Evolutionary conservation across 2,888 invertebrate genomes (phyloP), one percentile per base, ranked within the genome.

Genomic region (Netelia inedita): DNA sequence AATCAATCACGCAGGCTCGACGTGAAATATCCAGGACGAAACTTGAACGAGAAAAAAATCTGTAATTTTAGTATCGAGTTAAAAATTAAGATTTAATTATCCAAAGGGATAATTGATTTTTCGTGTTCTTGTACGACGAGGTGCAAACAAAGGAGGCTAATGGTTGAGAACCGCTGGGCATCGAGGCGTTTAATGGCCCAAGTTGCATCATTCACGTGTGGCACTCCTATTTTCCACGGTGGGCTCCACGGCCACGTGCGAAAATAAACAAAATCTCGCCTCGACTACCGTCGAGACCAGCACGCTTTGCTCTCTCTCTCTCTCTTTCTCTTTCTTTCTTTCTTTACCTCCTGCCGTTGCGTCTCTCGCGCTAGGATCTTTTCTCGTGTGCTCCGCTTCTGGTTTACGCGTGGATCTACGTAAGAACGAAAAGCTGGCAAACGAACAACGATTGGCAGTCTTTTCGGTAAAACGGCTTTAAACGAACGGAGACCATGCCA

Each of bases 171-270:
- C 66, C 79, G 72, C 79, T 73, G 63, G 63, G 6, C 9, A 53
- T 19, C 50, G 68, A 28, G 68, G 46, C 50, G 19, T 68, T 66
- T 66, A 76, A 76, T 66, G 66, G 57, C 76, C 57, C 66, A 66
- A 76, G 66, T 81, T 81, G 81, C 81, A 81, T 81, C 75, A 81
- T 71, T 63, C 69, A 68, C 80, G 73, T 68, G 74, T 69, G 81
- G 81, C 81, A 71, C 81, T 81, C 81, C 81, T 75, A 81, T 75
- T 81, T 81, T 81, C 81, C 81, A 63, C 75, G 55, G 61, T 81
- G 69, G 74, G 74, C 53, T 69, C 66, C 65, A 14, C 63, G 16
- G 55, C 81, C 81, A 81, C 81, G 81, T 81, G 81, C 75, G 74
- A 81, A 81, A 81, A 81, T 81, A 81, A 81, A 81, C 81, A 75